A percentile compares a stretch with the other conserved stretches of the same genome.
These are phyloP conservation scores for Chrysoperla carnea DNA, from an alignment of 1,140 invertebrate genomes.

Conservation along the genomic window DNA sequence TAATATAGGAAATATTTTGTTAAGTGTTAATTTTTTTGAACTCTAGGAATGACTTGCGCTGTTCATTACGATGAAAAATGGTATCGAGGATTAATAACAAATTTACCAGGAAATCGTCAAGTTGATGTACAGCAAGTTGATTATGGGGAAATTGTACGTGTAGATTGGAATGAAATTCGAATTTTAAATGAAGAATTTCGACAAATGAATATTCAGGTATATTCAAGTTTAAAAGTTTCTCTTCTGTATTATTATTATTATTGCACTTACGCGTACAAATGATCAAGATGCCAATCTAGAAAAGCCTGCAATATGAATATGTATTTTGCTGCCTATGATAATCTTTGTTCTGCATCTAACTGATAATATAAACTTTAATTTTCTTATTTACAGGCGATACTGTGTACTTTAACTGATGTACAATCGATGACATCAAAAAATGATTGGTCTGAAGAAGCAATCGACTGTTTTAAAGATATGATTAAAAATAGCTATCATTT, in stretches of 20 bases:
- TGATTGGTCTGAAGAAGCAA: neutral
- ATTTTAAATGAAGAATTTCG: conserved; percentile 15
- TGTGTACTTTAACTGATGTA: conserved; percentile 17
- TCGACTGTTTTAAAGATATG: neutral
- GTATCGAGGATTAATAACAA: conserved; percentile 23
- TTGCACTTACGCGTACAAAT: no score
- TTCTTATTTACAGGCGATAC: conserved; percentile 18
- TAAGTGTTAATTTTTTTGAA: no score
- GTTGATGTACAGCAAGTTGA: conserved; percentile 31
- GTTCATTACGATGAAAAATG: conserved; percentile 21
- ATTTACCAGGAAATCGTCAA: conserved; percentile 16
- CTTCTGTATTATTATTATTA: no score
- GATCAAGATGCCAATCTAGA: no score
- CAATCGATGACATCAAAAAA: neutral
- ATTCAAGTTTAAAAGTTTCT: neutral
- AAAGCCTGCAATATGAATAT: no score
- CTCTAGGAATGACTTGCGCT: conserved; percentile 26
- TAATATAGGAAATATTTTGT: no score
- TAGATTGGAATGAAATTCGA: conserved; percentile 16
- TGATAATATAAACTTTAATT: no score
- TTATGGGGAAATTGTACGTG: conserved; percentile 20
- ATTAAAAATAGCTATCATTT: conserved; percentile 1
- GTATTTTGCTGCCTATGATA: no score
- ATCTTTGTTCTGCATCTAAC: no score
- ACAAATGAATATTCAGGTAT: neutral